A percentile compares a stretch with the other conserved stretches of the same genome.
These are phyloP conservation scores for Helicolenus hilgendorfi DNA, from an alignment of 2,797 vertebrate species.

Conservation along the genomic window DNA sequence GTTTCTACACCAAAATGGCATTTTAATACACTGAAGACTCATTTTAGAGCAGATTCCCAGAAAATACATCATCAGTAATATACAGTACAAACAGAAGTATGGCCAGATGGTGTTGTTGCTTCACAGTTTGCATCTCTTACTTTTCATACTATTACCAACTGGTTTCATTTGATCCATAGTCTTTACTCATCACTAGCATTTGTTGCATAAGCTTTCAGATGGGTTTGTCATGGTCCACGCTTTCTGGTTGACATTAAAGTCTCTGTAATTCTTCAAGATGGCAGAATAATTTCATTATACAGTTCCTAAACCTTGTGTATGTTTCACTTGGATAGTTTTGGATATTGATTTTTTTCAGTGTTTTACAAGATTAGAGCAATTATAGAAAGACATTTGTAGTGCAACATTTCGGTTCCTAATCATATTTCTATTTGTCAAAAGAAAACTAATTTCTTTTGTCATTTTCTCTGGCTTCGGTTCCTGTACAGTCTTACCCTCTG, in stretches of 20 bases:
- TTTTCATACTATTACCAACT: constrained; percentile 39
- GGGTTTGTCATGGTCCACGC: constrained; percentile 8
- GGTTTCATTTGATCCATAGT: constrained; percentile 33
- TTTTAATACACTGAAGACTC: not conserved
- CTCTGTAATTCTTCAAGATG: not conserved
- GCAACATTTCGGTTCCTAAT: not conserved
- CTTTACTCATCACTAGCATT: constrained; percentile 28
- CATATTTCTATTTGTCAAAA: not conserved
- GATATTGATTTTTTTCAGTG: not conserved
- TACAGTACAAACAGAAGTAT: constrained; percentile 31
- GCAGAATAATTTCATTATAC: not conserved
- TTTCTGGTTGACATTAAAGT: not conserved
- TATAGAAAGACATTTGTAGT: not conserved
- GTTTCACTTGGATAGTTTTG: not conserved
- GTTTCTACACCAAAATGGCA: not conserved
- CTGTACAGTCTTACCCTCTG: not conserved
- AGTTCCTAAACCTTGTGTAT: not conserved
- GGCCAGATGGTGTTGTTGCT: constrained; percentile 57
- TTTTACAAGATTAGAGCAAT: not conserved
- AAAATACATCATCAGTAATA: constrained; percentile 17
- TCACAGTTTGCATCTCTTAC: constrained; percentile 44
- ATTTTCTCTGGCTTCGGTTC: not conserved
- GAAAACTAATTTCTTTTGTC: not conserved
- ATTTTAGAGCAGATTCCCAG: not conserved
- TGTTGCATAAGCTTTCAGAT: constrained; percentile 35